These are phyloP conservation scores for Glandiceps talaboti DNA, from an alignment of 53 echinoderm and acorn worm genomes.

Conservation along the genomic window DNA sequence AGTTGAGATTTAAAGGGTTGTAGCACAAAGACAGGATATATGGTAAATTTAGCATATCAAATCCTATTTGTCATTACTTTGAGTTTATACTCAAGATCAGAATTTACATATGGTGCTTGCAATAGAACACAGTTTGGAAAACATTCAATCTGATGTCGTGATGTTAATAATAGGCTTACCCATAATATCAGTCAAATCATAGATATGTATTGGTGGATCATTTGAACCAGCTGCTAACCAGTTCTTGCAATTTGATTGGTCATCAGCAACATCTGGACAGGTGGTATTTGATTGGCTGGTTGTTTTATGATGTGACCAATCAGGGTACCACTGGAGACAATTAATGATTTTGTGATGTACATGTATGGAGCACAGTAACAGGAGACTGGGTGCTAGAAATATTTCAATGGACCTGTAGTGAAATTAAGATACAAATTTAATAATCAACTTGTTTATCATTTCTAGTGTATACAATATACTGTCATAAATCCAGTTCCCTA, in stretches of 20 bases:
- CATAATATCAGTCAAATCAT: slow-evolving; percentile 47
- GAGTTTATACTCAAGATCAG: no score
- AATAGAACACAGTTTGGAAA: no score
- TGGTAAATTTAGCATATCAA: no score
- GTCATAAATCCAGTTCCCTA: not conserved
- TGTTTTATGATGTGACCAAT: not conserved
- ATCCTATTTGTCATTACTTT: no score
- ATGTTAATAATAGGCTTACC: slow-evolving; percentile 24
- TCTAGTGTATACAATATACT: not conserved
- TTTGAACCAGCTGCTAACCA: slow-evolving; percentile 91
- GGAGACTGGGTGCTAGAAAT: slow-evolving; percentile 50
- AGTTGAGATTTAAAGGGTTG: no score
- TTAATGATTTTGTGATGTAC: slow-evolving; percentile 89
- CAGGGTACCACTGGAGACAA: slow-evolving; percentile 81
- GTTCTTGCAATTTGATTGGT: slow-evolving; percentile 27
- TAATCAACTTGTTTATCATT: not conserved
- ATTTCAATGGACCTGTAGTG: slow-evolving; percentile 64
- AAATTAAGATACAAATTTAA: not conserved
- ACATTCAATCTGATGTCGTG: no score
- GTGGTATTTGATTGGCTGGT: slow-evolving; percentile 18
- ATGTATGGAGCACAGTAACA: slow-evolving; percentile 53
- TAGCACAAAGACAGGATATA: no score
- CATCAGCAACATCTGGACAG: not conserved
- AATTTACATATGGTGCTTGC: no score
- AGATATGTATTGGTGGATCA: slow-evolving; percentile 61